Conservation (phyloP, 2,797 vertebrate genomes). For the Melanotaenia boesemani region DNA sequence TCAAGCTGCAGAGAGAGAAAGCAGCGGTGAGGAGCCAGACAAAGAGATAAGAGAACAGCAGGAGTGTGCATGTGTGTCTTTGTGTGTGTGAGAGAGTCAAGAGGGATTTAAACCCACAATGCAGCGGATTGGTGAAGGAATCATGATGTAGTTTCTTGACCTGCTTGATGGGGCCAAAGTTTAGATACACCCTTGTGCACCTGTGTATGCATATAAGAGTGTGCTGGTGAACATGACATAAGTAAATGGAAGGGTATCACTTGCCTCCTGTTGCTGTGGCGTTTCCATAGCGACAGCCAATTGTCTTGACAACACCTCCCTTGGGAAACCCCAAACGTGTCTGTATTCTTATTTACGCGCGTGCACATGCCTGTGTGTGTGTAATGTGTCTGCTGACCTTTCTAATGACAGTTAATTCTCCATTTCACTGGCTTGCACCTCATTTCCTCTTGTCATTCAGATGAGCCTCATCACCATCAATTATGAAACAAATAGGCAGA, state of each 20-base stretch:
- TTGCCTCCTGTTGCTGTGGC: constrained; percentile 58
- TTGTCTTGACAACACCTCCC: constrained; percentile 69
- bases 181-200: constrained; percentile 5
- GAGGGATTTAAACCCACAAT: constrained; percentile 28
- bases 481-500: constrained; percentile 44
- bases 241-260: constrained; percentile 62
- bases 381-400: constrained; percentile 46
- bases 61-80: constrained; percentile 10
- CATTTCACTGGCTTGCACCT: constrained; percentile 17
- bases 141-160: constrained; percentile 41
- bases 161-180: constrained; percentile 34
- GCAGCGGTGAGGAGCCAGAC: constrained; percentile 44
- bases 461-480: constrained; percentile 45
- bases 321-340: constrained; percentile 64
- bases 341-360: constrained; percentile 6
- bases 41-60: constrained; percentile 43
- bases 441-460: constrained; percentile 56
- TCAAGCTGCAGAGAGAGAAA: constrained; percentile 43
- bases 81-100: constrained; percentile 9
- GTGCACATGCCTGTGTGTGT: constrained; percentile 19
- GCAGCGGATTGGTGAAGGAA: constrained; percentile 18
- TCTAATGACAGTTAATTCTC: constrained; percentile 48
- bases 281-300: constrained; percentile 80
- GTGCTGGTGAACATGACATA: constrained; percentile 11
- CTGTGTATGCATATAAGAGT: constrained; percentile 11